Base-by-base conservation (phyloP, 2,113 vertebrate genomes). In the Nannospalax galili region DNA sequence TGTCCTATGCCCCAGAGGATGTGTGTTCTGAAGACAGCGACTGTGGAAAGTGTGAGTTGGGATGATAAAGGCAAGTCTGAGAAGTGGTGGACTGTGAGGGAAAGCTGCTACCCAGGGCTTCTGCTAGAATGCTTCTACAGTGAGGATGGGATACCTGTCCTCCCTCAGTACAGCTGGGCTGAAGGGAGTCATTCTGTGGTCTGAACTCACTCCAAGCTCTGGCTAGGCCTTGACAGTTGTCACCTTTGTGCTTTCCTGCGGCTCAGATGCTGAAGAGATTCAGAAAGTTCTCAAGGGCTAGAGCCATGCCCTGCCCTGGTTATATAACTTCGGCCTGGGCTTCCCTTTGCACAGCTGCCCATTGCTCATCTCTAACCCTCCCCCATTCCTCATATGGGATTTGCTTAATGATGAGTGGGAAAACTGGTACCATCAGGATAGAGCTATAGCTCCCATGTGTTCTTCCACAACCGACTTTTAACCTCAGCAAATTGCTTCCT, bases 381-480 rank as follows among this genome's bases (percentile, higher is more conserved):
- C 40, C 32, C 32, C 1, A 24, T 26, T 26, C 86, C 91, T 92
- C 82, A 75, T 30, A 35, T 77, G 12, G 69, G 78, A 93, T 73
- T 60, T 26, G 26, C 78, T 64, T 15, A 7, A n/a, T n/a, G 67
- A 26, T n/a, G 70, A n/a, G 62, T 35, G 5, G 73, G 42, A 30
- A 10, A 16, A 12, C 42, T 58, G 8, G 17, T 45, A 72, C 40
- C 0, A 0, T 16, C 78, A 67, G 64, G 45, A 8, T 62, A 35
- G 15, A 92, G 37, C 40, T 8, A 3, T 37, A 20, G 9, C 20
- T 40, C 40, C 70, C 40, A 52, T 35, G 72, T 0, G 1, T 35
- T 80, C 35, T 4, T 0, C n/a, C 3, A 0, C 0, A 28, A 19
- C 88, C 65, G 77, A 87, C 62, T 85, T 24, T 58, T 45, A 75